Conservation (phyloP, 2,888 invertebrate species). For the Drosophila maculinotata region DNA sequence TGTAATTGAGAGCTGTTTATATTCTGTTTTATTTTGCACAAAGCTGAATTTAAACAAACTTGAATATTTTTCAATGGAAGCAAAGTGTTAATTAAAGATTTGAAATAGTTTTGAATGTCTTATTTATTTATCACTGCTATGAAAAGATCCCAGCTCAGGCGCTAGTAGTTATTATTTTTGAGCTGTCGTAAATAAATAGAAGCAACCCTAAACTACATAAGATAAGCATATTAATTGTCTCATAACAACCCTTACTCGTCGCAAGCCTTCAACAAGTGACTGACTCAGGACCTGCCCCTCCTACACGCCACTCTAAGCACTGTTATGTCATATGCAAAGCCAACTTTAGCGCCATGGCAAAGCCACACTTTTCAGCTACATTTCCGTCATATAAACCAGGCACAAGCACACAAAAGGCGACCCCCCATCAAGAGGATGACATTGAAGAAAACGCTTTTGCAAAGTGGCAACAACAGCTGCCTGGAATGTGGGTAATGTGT, state of each 20-base stretch:
- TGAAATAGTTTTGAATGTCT: too few relatives aligned
- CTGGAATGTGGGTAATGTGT: conserved; percentile 25
- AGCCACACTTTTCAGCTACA: conserved; percentile 77
- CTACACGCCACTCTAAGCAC: conserved; percentile 8
- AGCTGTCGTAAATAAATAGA: conserved; percentile 8
- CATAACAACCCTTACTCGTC: background rate
- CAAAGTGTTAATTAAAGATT: too few relatives aligned
- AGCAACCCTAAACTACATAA: background rate
- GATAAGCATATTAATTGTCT: conserved; percentile 27
- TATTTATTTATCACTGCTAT: too few relatives aligned
- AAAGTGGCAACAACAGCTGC: conserved; percentile 56
- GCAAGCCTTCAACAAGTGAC: conserved; percentile 72
- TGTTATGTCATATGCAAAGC: conserved; percentile 70
- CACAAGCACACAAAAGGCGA: conserved; percentile 16
- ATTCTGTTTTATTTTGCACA: too few relatives aligned
- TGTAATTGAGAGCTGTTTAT: too few relatives aligned
- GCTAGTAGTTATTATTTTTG: background rate
- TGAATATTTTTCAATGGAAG: too few relatives aligned
- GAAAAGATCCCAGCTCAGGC: too few relatives aligned
- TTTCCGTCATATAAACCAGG: conserved; percentile 59
- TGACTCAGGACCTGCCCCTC: conserved; percentile 11
- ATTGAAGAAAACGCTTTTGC: conserved; percentile 63
- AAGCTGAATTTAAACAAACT: too few relatives aligned
- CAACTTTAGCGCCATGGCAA: conserved; percentile 65
- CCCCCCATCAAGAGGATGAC: conserved; percentile 46